These are phyloP conservation scores for Morus bassanus DNA, from an alignment of 2,797 vertebrate species.

Conservation along the genomic window DNA sequence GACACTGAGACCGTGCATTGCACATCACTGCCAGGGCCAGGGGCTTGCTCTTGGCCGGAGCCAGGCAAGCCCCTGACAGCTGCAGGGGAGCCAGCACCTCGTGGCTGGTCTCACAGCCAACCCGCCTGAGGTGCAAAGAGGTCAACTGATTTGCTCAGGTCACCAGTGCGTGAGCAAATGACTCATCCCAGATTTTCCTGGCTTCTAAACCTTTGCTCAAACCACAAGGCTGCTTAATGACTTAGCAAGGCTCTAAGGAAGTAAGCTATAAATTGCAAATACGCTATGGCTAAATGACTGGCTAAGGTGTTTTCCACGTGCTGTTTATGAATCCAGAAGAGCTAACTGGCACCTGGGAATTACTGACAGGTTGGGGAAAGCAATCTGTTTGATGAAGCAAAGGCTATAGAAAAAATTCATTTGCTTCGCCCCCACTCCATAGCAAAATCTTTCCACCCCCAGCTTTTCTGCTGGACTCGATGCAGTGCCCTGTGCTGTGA, in stretches of 20 bases:
- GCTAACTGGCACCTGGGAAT: neutral
- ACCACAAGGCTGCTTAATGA: constrained; percentile 40
- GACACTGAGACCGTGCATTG: neutral
- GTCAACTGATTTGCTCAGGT: constrained; percentile 28
- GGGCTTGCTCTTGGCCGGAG: neutral
- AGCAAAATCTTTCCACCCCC: neutral
- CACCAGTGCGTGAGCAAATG: neutral
- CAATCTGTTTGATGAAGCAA: neutral
- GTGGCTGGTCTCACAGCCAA: neutral
- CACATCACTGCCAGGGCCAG: accelerated
- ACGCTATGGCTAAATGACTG: neutral
- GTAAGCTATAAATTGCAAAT: constrained; percentile 3
- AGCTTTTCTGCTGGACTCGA: neutral
- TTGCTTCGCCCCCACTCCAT: neutral
- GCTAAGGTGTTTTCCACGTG: neutral
- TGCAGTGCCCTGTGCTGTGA: neutral
- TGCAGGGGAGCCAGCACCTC: neutral
- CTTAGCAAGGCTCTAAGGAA: constrained; percentile 5
- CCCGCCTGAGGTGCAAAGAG: neutral
- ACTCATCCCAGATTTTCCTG: constrained; percentile 54
- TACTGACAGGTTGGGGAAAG: neutral
- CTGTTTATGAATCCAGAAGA: neutral
- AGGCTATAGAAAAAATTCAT: neutral
- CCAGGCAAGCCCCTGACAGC: neutral
- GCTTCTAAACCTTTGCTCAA: constrained; percentile 51